These are phyloP conservation scores for Laodelphax striatellus DNA, from an alignment of 1,140 invertebrate genomes.

Conservation along the genomic window DNA sequence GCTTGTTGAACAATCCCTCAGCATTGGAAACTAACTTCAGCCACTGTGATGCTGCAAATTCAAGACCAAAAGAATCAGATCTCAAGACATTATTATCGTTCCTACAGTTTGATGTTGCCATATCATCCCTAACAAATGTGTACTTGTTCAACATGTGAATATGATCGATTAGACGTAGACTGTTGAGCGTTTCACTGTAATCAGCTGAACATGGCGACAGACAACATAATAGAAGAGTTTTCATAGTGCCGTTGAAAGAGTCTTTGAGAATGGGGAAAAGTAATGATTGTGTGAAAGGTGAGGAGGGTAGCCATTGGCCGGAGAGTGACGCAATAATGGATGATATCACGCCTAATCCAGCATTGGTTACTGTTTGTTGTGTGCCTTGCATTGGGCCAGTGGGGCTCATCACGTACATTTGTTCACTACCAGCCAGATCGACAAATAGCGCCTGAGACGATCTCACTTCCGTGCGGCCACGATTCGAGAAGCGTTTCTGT, in stretches of 20 bases:
- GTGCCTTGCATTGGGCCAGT: background rate
- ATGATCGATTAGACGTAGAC: background rate
- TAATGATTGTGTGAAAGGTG: background rate
- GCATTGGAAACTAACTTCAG: conserved; percentile 71
- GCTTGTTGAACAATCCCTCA: conserved; percentile 65
- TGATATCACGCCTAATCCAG: background rate
- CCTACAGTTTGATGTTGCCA: background rate
- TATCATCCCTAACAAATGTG: background rate
- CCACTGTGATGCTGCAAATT: conserved; percentile 71
- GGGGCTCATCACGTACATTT: background rate
- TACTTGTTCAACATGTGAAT: background rate
- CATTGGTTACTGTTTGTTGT: background rate
- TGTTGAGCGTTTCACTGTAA: background rate
- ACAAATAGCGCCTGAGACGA: background rate
- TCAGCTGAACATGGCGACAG: background rate
- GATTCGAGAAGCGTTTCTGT: background rate
- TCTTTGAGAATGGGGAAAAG: background rate
- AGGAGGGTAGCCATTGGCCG: background rate
- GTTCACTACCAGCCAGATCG: background rate
- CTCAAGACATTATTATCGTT: conserved; percentile 4
- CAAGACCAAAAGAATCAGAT: conserved; percentile 48
- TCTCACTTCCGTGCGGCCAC: background rate
- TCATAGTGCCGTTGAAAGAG: background rate
- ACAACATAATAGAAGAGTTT: background rate
- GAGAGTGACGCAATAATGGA: background rate